These are phyloP conservation scores for Oreochromis niloticus DNA, from an alignment of 2,113 vertebrate genomes.

Conservation along the genomic window DNA sequence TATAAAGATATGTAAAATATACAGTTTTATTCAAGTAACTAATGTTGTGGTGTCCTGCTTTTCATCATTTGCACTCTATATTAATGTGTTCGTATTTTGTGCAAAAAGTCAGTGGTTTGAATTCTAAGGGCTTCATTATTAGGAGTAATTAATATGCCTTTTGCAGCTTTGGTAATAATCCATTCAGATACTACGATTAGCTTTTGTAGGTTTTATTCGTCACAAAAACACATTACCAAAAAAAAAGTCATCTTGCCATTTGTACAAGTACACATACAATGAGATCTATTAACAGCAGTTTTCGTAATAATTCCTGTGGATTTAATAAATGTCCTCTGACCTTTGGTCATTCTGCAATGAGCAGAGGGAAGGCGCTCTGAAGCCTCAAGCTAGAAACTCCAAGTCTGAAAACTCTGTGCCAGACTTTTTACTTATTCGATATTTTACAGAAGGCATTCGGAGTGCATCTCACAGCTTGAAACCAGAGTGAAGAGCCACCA, in stretches of 20 bases:
- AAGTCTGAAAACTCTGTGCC: background rate
- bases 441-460: background rate
- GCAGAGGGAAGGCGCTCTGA: background rate
- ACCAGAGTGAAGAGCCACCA: slow-evolving; percentile 93
- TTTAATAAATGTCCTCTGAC: background rate
- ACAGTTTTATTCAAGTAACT: slow-evolving; percentile 92
- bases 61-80: background rate
- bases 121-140: rapidly evolving
- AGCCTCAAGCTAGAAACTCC: background rate
- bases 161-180: background rate
- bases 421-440: background rate
- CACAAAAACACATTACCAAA: background rate
- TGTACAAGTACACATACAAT: background rate
- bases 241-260: background rate
- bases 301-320: rapidly evolving
- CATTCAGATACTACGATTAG: background rate
- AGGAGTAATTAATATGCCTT: rapidly evolving
- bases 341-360: background rate
- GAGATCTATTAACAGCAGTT: background rate
- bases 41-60: slow-evolving; percentile 38
- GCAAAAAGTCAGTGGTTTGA: background rate
- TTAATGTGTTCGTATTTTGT: background rate
- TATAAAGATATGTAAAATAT: slow-evolving; percentile 98
- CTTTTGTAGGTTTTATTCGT: background rate
- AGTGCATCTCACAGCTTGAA: slow-evolving; percentile 83